Evolutionary conservation across 1,140 invertebrate genomes (phyloP).

Genomic region (Zaprionus nigranus): DNA sequence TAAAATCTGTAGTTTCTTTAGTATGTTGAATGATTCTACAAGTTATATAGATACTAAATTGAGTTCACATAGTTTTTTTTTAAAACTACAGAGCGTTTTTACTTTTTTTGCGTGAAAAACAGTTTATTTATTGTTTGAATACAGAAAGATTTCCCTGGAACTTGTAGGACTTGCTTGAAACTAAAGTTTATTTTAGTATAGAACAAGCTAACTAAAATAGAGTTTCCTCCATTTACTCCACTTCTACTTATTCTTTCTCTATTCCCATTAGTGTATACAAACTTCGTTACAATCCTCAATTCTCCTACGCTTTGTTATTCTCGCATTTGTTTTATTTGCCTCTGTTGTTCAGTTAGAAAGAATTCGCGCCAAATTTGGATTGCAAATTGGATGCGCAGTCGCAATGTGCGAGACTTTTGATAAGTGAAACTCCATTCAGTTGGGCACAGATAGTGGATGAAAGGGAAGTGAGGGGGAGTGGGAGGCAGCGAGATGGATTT

Average conservation of each 20-base stretch:
- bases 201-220: neutral
- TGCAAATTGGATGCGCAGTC: slow-evolving; percentile 66
- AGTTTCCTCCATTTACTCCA: neutral
- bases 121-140: too few relatives aligned
- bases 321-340: slow-evolving; percentile 14
- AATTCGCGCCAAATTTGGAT: slow-evolving; percentile 73
- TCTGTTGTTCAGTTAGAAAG: slow-evolving; percentile 41
- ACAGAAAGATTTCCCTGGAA: too few relatives aligned
- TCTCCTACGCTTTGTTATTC: slow-evolving; percentile 1
- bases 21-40: too few relatives aligned
- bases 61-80: too few relatives aligned
- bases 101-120: too few relatives aligned
- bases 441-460: neutral
- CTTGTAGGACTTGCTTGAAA: too few relatives aligned
- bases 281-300: neutral
- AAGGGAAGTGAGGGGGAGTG: neutral
- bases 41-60: too few relatives aligned
- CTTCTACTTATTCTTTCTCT: neutral
- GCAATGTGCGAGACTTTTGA: slow-evolving; percentile 29
- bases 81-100: too few relatives aligned
- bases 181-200: too few relatives aligned
- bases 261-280: neutral
- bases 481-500: neutral
- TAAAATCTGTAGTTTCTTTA: too few relatives aligned
- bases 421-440: slow-evolving; percentile 44